Percentiles rank a stretch among this genome's conserved stretches.
These are phyloP conservation scores for Glaucomys volans DNA, from an alignment of 2,113 vertebrate species.

Conservation along the genomic window DNA sequence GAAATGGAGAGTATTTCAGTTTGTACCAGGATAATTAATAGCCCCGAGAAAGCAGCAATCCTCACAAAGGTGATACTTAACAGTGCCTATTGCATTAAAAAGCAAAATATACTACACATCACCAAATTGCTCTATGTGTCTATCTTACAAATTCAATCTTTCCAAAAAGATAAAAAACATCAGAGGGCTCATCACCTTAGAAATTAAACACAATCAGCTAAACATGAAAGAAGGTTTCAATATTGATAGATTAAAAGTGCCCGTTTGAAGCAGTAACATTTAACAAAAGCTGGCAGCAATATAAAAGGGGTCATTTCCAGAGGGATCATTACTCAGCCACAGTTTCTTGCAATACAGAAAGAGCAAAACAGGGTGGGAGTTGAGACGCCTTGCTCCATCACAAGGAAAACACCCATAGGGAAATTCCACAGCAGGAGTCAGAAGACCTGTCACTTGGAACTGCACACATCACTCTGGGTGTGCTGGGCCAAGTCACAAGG, in stretches of 20 bases:
- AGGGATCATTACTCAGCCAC: constrained; percentile 2
- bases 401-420: accelerated
- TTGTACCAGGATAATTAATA: constrained; percentile 59
- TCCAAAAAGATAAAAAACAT: constrained; percentile 29
- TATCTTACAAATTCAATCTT: constrained; percentile 28
- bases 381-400: background rate
- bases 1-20: constrained; percentile 45
- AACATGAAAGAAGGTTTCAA: background rate
- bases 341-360: background rate
- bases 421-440: background rate
- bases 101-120: constrained; percentile 22
- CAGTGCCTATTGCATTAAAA: constrained; percentile 48
- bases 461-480: background rate
- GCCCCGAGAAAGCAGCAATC: background rate
- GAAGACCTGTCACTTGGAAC: background rate
- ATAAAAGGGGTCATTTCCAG: constrained; percentile 35
- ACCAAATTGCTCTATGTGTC: constrained; percentile 18
- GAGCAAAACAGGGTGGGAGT: background rate
- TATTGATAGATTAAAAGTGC: background rate
- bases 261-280: constrained; percentile 5
- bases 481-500: background rate
- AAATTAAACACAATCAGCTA: constrained; percentile 34
- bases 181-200: background rate
- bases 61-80: constrained; percentile 51
- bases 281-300: constrained; percentile 49